phyloP scores from a whole-genome alignment of 2,113 vertebrate genomes.

The Bostrychus sinensis region DNA sequence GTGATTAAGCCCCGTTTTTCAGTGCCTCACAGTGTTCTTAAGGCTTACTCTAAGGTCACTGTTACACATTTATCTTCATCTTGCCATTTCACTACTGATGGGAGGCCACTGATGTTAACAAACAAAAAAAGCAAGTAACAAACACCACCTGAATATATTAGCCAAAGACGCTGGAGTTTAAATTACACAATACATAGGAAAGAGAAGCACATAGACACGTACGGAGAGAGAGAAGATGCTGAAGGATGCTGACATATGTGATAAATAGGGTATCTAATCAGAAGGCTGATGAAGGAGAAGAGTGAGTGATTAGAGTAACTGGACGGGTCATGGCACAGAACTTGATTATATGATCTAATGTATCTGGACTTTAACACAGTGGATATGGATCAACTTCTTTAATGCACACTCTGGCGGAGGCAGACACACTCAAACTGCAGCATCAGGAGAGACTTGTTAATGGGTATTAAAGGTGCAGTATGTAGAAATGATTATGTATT shows the following conservation, averaged over 20 bases:
- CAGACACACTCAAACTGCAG: too few species aligned
- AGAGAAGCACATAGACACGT: background rate
- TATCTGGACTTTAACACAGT: slow-evolving; percentile 12
- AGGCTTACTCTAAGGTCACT: slow-evolving; percentile 26
- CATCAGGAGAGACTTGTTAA: background rate
- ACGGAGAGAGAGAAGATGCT: background rate
- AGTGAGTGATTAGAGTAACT: slow-evolving; percentile 57
- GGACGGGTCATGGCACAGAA: slow-evolving; percentile 42
- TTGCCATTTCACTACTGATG: slow-evolving; percentile 34
- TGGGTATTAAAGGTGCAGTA: background rate
- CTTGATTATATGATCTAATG: slow-evolving; percentile 46
- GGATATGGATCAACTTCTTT: slow-evolving; percentile 11
- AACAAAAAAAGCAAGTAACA: background rate
- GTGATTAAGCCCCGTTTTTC: slow-evolving; percentile 37
- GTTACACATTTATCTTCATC: slow-evolving; percentile 24
- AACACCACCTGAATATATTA: background rate
- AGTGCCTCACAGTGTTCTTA: slow-evolving; percentile 28
- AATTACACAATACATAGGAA: slow-evolving; percentile 2
- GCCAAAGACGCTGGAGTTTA: background rate
- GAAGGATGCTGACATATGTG: slow-evolving; percentile 18
- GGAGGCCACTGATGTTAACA: slow-evolving; percentile 26
- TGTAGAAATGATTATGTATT: background rate
- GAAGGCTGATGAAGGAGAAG: slow-evolving; percentile 40
- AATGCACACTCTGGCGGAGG: background rate
- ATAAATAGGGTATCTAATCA: slow-evolving; percentile 64